Percentiles rank a stretch among this genome's conserved stretches.
phyloP scores from a whole-genome alignment of 2,797 vertebrate genomes.

The Fratercula arctica region DNA sequence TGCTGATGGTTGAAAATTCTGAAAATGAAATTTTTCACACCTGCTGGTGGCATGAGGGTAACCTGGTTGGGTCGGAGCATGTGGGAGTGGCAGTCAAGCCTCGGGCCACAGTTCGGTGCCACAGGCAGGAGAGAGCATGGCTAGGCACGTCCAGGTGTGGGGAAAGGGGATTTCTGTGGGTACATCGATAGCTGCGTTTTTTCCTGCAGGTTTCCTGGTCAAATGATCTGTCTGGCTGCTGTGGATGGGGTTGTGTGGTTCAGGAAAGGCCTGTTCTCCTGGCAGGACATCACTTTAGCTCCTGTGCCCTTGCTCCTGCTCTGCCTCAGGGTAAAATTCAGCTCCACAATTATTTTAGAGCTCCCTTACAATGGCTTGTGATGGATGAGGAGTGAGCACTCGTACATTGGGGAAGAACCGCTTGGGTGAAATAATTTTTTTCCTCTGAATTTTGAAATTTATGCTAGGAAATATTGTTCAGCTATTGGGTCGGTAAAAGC shows the following conservation, averaged over 20 bases:
- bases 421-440: background rate
- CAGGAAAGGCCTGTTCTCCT: background rate
- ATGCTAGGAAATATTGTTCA: background rate
- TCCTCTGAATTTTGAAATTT: background rate
- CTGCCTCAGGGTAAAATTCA: background rate
- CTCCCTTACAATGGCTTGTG: background rate
- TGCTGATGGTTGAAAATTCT: background rate
- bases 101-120: rapidly evolving
- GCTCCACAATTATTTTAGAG: background rate
- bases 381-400: background rate
- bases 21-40: no score
- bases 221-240: background rate
- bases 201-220: background rate
- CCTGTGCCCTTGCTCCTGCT: background rate
- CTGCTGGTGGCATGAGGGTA: background rate
- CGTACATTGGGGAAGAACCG: rapidly evolving
- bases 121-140: background rate
- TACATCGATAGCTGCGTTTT: rapidly evolving
- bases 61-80: rapidly evolving
- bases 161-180: background rate
- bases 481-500: background rate
- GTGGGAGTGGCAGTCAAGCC: rapidly evolving
- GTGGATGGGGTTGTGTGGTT: background rate
- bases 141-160: background rate
- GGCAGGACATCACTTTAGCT: background rate